A percentile compares a stretch with the other conserved stretches of the same genome.
These are phyloP conservation scores for Oxyura jamaicensis DNA, from an alignment of 2,113 vertebrate species.

Conservation along the genomic window DNA sequence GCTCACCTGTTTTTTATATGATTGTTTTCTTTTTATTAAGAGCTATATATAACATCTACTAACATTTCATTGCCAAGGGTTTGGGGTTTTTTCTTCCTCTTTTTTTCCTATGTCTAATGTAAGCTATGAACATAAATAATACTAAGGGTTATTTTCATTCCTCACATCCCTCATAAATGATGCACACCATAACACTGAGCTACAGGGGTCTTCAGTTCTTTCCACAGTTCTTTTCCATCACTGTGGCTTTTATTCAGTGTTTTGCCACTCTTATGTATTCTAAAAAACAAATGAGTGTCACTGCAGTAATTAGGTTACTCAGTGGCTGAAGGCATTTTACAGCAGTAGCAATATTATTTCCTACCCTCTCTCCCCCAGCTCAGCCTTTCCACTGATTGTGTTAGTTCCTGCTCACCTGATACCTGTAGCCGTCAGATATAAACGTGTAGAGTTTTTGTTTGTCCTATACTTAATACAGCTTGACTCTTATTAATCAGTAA, in stretches of 20 bases:
- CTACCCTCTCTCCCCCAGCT: background rate
- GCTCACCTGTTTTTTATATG: background rate
- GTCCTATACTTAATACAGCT: background rate
- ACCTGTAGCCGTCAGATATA: background rate
- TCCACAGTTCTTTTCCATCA: background rate
- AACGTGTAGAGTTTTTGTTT: background rate
- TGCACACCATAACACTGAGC: background rate
- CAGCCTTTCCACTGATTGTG: background rate
- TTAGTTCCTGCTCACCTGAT: background rate
- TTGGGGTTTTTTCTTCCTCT: background rate
- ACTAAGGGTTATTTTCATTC: background rate
- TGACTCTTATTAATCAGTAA: background rate
- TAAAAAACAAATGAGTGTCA: background rate
- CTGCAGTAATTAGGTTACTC: background rate
- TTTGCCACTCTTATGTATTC: background rate
- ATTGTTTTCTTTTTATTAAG: background rate
- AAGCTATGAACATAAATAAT: background rate
- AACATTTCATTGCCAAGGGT: background rate
- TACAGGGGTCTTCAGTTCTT: background rate
- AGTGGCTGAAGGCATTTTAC: background rate
- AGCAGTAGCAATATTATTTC: background rate
- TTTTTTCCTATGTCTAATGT: background rate
- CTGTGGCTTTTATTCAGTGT: background rate
- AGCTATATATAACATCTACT: background rate
- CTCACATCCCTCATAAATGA: background rate